These are phyloP conservation scores for Pteropus rufus DNA, from an alignment of 2,797 vertebrate species.

Conservation along the genomic window DNA sequence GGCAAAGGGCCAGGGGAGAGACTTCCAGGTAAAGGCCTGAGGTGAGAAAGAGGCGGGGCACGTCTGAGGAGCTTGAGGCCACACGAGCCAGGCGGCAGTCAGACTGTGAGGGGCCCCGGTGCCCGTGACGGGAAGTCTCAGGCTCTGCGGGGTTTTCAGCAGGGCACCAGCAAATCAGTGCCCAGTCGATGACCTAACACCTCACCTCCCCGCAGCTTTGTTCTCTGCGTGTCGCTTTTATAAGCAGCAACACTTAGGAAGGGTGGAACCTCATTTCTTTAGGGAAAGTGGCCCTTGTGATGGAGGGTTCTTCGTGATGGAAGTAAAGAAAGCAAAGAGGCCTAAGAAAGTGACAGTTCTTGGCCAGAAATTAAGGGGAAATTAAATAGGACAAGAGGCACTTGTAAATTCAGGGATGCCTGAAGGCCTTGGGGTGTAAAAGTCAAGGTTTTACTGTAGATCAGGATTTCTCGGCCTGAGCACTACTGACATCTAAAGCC, in stretches of 20 bases:
- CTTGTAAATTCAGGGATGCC: neutral
- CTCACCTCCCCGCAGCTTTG: neutral
- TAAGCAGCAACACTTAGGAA: neutral
- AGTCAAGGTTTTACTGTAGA: neutral
- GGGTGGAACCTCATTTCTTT: neutral
- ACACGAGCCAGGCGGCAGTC: neutral
- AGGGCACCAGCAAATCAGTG: neutral
- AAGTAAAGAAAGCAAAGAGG: neutral
- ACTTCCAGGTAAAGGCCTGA: neutral
- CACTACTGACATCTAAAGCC: neutral
- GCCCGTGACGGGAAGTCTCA: accelerated
- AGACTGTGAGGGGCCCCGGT: neutral
- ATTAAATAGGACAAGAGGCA: neutral
- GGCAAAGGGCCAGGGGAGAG: neutral
- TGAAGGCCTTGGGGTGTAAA: neutral
- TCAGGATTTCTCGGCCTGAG: neutral
- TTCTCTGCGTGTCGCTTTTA: neutral
- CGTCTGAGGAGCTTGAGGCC: neutral
- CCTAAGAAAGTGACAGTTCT: neutral
- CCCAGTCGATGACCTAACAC: neutral
- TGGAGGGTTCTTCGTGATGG: neutral
- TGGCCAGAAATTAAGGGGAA: neutral
- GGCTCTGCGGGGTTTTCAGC: neutral
- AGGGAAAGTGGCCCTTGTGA: neutral
- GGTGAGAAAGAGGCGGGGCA: neutral